Evolutionary conservation across 2,797 vertebrate genomes (phyloP).

Genomic region (Peromyscus melanophrys): DNA sequence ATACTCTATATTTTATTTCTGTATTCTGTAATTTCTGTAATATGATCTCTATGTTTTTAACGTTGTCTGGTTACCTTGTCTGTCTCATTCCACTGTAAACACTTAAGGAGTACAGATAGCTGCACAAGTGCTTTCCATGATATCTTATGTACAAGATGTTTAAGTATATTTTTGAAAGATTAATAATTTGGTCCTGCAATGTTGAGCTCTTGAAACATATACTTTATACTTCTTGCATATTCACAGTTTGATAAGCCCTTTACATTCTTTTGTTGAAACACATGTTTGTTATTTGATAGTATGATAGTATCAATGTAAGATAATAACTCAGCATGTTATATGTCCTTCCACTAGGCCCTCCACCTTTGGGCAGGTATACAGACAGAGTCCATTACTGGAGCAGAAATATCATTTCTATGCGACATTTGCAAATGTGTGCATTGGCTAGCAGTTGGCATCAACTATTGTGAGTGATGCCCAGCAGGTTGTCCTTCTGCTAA

Average conservation of each 20-base stretch:
- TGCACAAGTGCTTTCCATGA: background rate
- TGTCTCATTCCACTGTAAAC: background rate
- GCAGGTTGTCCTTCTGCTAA: background rate
- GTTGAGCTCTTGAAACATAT: background rate
- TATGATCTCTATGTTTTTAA: background rate
- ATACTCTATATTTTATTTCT: background rate
- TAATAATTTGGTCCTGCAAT: background rate
- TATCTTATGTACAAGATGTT: background rate
- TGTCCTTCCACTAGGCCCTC: background rate
- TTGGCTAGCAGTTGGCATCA: background rate
- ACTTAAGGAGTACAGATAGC: background rate
- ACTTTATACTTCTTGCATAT: background rate
- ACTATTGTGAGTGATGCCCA: background rate
- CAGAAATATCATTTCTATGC: background rate
- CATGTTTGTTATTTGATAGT: background rate
- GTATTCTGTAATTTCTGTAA: background rate
- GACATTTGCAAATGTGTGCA: background rate
- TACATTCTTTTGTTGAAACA: slow-evolving; percentile 1
- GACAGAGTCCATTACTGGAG: background rate
- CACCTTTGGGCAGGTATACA: background rate
- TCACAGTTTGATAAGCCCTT: background rate
- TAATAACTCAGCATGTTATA: background rate
- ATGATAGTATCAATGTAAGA: background rate
- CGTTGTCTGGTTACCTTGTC: background rate
- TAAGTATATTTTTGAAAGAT: slow-evolving; percentile 38